Percentiles rank a stretch among this genome's conserved stretches.
phyloP scores from a whole-genome alignment of 2,797 vertebrate species.

The Bradypodion ventrale region DNA sequence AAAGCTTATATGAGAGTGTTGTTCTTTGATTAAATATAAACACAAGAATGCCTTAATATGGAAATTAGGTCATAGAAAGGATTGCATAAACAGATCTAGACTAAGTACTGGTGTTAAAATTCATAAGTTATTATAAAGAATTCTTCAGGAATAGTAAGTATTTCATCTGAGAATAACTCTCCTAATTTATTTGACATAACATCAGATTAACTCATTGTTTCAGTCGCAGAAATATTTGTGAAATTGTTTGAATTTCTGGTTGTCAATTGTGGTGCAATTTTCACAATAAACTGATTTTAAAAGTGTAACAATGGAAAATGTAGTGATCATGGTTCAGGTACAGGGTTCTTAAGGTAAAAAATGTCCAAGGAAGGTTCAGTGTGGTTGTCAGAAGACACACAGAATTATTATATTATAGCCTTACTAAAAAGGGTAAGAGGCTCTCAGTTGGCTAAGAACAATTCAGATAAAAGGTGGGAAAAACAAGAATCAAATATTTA shows the following conservation, averaged over 20 bases:
- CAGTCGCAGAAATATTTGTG: not conserved
- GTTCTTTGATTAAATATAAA: conserved; percentile 25
- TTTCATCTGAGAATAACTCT: not conserved
- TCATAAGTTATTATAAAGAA: conserved; percentile 7
- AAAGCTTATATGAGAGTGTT: conserved; percentile 8
- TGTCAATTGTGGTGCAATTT: not conserved
- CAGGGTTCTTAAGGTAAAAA: not conserved
- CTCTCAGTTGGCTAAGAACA: not conserved
- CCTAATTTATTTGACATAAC: not conserved
- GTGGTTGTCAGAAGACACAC: not conserved
- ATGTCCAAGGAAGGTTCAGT: conserved; percentile 15
- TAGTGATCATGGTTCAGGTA: conserved; percentile 18
- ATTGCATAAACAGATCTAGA: not conserved
- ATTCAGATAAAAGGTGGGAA: not conserved
- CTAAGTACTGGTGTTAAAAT: conserved; percentile 9
- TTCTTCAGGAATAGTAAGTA: not conserved
- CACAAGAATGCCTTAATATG: not conserved
- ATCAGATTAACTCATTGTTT: conserved; percentile 41
- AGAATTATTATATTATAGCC: not conserved
- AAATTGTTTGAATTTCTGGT: not conserved
- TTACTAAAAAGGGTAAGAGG: conserved; percentile 36
- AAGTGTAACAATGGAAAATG: not conserved
- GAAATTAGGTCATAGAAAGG: not conserved
- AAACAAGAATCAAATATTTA: conserved; percentile 27
- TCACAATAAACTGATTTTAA: conserved; percentile 29